Percentiles rank a stretch among this genome's conserved stretches.
phyloP scores from a whole-genome alignment of 2,113 vertebrate species.

The Neofelis nebulosa region DNA sequence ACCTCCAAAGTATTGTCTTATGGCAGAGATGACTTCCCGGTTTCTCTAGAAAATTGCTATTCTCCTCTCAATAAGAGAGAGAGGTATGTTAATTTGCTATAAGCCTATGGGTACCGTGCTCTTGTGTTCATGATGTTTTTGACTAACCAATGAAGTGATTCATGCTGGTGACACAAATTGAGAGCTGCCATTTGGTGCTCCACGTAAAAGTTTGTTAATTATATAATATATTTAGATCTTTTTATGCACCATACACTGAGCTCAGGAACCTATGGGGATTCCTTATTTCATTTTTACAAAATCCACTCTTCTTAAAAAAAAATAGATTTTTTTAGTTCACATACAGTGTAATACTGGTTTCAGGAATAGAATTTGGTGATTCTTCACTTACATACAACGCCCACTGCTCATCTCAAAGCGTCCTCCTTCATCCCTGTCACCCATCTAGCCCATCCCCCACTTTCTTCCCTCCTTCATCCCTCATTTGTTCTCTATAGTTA shows the following conservation, averaged over 20 bases:
- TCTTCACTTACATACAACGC: too few species aligned
- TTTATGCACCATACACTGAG: neutral
- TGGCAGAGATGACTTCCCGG: neutral
- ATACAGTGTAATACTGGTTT: too few species aligned
- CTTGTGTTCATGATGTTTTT: neutral
- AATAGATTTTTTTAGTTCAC: too few species aligned
- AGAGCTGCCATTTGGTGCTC: neutral
- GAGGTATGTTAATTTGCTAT: neutral
- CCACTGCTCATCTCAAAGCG: too few species aligned
- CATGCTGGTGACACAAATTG: neutral
- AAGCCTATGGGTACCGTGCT: neutral
- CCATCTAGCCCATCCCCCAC: too few species aligned
- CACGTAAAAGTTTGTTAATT: neutral
- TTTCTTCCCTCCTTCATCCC: too few species aligned
- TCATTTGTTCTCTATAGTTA: too few species aligned
- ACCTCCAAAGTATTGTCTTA: neutral
- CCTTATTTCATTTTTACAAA: too few species aligned
- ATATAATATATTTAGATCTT: neutral
- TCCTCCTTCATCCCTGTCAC: too few species aligned
- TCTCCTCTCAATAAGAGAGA: neutral
- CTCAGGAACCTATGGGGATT: neutral
- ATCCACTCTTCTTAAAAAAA: too few species aligned
- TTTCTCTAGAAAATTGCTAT: neutral
- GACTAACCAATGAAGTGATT: neutral
- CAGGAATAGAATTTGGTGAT: too few species aligned